phyloP scores from a whole-genome alignment of 2,888 invertebrate species.

The Gryllus longicercus region DNA sequence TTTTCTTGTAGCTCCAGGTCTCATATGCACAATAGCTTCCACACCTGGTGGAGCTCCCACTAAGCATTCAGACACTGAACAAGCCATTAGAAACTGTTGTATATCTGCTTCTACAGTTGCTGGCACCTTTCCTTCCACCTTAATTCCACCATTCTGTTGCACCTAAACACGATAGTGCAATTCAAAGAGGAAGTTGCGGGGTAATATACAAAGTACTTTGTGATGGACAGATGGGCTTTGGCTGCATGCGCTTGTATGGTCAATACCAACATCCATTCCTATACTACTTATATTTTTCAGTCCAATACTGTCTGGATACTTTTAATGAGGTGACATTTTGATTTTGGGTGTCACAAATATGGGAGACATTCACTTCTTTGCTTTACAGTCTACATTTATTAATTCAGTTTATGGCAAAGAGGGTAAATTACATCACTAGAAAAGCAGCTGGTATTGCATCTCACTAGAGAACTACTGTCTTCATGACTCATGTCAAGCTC shows the following conservation, averaged over 20 bases:
- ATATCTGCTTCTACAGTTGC: slow-evolving; percentile 27
- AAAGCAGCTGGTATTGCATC: too few relatives aligned
- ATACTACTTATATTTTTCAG: too few relatives aligned
- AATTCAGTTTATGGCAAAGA: too few relatives aligned
- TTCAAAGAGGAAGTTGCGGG: background rate
- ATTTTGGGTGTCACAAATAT: too few relatives aligned
- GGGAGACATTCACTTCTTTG: too few relatives aligned
- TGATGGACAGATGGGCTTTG: too few relatives aligned
- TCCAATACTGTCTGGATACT: too few relatives aligned
- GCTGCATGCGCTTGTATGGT: background rate
- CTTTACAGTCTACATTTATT: too few relatives aligned
- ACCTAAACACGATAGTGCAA: slow-evolving; percentile 21
- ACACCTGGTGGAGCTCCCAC: background rate
- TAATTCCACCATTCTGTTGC: slow-evolving; percentile 30
- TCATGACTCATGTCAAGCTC: too few relatives aligned
- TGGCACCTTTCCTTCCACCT: slow-evolving; percentile 23
- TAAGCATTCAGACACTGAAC: slow-evolving; percentile 31
- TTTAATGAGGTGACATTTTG: too few relatives aligned
- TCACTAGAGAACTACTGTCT: too few relatives aligned
- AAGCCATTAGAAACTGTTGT: slow-evolving; percentile 29
- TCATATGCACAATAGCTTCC: background rate
- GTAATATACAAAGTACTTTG: background rate
- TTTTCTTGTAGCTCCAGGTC: background rate
- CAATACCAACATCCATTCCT: background rate
- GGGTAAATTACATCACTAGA: too few relatives aligned